phyloP scores from a whole-genome alignment of 2,888 invertebrate species.

The Leptura quadrifasciata region DNA sequence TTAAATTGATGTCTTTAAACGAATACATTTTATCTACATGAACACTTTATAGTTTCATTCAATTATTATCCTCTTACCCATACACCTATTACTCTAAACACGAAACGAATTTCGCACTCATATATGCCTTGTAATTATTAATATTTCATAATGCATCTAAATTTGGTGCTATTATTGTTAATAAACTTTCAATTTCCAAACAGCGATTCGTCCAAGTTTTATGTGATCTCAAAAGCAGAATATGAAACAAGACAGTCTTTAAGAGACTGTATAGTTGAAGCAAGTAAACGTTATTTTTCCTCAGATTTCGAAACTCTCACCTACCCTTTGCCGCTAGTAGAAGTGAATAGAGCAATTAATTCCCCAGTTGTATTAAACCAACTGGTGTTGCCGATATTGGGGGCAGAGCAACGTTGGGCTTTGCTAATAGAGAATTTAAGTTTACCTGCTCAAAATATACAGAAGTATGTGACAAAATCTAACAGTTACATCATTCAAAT shows the following conservation, averaged over 20 bases:
- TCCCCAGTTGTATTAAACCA: conserved; percentile 43
- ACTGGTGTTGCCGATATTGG: conserved; percentile 39
- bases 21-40: too few species aligned
- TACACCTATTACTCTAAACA: too few species aligned
- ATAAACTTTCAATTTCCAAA: not conserved
- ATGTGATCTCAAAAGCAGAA: conserved; percentile 16
- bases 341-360: conserved; percentile 9
- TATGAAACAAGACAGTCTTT: conserved; percentile 43
- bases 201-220: not conserved
- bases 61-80: too few species aligned
- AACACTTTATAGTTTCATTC: too few species aligned
- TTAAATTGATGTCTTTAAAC: too few species aligned
- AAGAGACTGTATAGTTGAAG: conserved; percentile 49
- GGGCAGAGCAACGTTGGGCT: conserved; percentile 35
- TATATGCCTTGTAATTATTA: too few species aligned
- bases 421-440: conserved; percentile 46
- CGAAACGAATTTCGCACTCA: too few species aligned
- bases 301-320: conserved; percentile 43
- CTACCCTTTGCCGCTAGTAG: conserved; percentile 41
- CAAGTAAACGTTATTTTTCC: conserved; percentile 43
- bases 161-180: not conserved
- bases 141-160: too few species aligned
- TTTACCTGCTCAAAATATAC: not conserved
- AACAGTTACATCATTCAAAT: conserved; percentile 57
- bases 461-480: conserved; percentile 15